Evolutionary conservation across 2,888 invertebrate genomes (phyloP), one percentile per base, ranked within the genome.

Genomic region (Anarsia innoxiella): DNA sequence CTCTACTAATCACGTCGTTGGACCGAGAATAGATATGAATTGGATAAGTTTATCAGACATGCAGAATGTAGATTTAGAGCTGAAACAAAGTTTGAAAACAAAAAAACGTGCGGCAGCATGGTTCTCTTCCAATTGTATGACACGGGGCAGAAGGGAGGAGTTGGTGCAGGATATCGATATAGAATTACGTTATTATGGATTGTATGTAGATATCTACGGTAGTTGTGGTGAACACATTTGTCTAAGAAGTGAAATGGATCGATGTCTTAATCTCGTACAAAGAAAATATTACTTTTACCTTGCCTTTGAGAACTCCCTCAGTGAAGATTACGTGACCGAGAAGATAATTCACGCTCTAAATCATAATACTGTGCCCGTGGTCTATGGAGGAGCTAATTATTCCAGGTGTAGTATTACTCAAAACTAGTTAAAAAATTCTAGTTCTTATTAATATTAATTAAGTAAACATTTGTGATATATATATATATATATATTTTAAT

Each of bases 341-440:
- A 56, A 56, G 33, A 23, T 53, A 14, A 14, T 56, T 23, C 36
- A 36, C 42, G 56, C 61, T 12, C 51, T 51, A 43, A 45, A 56
- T 14, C 34, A 59, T 62, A 75, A 86, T 51, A 73, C 88, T n/a
- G 64, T 90, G n/a, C 89, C 89, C 1, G 86, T 90, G 23, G 89
- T 89, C n/a, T 88, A 86, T 74, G 89, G 90, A 3, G 87, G 86
- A 11, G 86, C 84, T 16, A 50, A 53, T 31, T 51, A 53, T 37
- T 36, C 47, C 27, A 50, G 51, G 53, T 51, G n/a, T 40, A 33
- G 8, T 36, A 31, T 19, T 25, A 3, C 2, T 26, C n/a, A 3
- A n/a, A 23, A 23, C 19, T 19, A 19, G 4, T 19, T 19, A 19
- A n/a, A n/a, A n/a, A n/a, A n/a, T n/a, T n/a, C n/a, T n/a, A n/a